These are phyloP conservation scores for Aleiodes testaceus DNA, from an alignment of 2,888 invertebrate species.

Conservation along the genomic window DNA sequence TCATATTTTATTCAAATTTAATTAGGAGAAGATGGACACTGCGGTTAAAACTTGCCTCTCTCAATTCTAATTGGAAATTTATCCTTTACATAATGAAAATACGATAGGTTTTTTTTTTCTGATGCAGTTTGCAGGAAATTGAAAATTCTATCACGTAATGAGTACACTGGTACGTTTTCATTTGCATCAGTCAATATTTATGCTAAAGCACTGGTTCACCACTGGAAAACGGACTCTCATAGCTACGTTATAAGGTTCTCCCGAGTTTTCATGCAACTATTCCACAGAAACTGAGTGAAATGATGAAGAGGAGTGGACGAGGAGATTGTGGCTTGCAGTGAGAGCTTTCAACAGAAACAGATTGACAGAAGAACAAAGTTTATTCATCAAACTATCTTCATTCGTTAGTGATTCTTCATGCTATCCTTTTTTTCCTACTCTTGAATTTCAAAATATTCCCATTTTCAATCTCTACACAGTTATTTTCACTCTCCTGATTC, in stretches of 20 bases:
- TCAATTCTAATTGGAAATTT: no score
- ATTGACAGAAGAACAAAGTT: not conserved
- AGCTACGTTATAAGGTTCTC: not conserved
- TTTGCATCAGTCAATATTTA: constrained; percentile 55
- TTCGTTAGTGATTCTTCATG: not conserved
- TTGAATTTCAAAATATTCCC: not conserved
- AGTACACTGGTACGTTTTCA: constrained; percentile 52
- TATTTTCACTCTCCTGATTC: no score
- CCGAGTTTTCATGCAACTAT: constrained; percentile 1
- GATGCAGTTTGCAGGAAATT: constrained; percentile 32
- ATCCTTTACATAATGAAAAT: no score
- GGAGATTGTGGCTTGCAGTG: not conserved
- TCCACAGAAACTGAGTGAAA: not conserved
- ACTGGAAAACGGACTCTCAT: constrained; percentile 1
- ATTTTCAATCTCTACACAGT: no score
- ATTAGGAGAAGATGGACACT: no score
- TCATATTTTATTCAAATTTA: no score
- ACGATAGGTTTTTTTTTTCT: no score
- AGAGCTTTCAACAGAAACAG: constrained; percentile 1
- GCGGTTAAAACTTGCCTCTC: no score
- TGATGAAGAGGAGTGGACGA: not conserved
- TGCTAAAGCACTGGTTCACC: constrained; percentile 42
- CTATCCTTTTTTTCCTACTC: not conserved
- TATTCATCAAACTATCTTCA: not conserved
- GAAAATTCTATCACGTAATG: constrained; percentile 55